Conservation (phyloP, 2,797 vertebrate species). For the Crypturellus tataupa region DNA sequence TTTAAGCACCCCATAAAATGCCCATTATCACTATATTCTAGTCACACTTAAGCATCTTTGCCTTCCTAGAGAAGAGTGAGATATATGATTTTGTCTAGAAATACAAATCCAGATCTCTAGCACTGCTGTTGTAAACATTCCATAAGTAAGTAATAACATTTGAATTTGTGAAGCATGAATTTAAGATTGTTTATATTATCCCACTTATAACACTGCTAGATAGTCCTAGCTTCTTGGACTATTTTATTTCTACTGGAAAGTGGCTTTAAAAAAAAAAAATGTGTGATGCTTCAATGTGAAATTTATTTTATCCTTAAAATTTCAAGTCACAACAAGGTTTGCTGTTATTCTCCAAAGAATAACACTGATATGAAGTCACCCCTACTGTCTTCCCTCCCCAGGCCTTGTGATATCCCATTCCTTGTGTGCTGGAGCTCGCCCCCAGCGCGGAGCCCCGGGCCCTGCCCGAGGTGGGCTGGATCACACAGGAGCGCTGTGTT, state of each 20-base stretch:
- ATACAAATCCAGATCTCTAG: not conserved
- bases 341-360: not conserved
- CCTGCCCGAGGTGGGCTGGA: not conserved
- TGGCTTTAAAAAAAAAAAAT: not conserved
- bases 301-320: not conserved
- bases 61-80: not conserved
- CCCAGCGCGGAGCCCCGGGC: not conserved
- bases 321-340: not conserved
- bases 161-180: not conserved
- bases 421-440: not conserved
- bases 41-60: not conserved
- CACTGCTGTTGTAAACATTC: not conserved
- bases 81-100: not conserved
- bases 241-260: not conserved
- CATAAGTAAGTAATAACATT: not conserved
- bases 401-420: not conserved
- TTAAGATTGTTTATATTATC: not conserved
- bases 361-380: not conserved
- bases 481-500: not conserved
- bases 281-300: not conserved
- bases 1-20: not conserved
- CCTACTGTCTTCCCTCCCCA: not conserved
- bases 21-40: not conserved
- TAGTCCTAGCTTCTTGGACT: not conserved
- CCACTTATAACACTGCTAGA: not conserved